phyloP scores from a whole-genome alignment of 2,113 vertebrate species.

The Rhadina sibilatrix region DNA sequence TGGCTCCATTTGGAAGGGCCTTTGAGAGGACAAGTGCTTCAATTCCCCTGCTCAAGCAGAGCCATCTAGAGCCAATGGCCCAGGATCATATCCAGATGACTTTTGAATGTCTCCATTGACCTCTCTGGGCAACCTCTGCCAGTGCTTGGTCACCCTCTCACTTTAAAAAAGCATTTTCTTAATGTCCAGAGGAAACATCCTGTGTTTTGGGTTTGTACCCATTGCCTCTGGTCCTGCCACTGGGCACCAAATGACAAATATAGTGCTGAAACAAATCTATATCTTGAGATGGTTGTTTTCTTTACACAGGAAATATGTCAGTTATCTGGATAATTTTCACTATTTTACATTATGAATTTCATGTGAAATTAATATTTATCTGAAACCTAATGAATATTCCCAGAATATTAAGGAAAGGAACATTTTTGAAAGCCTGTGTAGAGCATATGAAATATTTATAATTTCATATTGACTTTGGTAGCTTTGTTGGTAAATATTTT shows the following conservation, averaged over 20 bases:
- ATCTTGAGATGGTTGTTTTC: neutral
- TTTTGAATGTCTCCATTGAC: neutral
- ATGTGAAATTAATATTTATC: neutral
- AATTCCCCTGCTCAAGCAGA: no score
- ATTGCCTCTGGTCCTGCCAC: neutral
- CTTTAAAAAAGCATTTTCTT: neutral
- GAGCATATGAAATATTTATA: neutral
- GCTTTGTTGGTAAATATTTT: neutral
- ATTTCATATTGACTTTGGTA: neutral
- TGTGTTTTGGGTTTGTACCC: neutral
- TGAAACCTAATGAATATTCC: neutral
- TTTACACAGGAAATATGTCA: neutral
- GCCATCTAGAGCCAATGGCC: neutral
- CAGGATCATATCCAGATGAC: neutral
- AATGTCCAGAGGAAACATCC: neutral
- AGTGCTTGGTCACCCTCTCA: neutral
- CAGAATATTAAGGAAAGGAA: neutral
- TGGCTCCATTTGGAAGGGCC: neutral
- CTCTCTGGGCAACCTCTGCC: neutral
- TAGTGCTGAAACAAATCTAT: neutral
- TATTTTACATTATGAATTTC: neutral
- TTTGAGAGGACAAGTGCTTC: neutral
- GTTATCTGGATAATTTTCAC: neutral
- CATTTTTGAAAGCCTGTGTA: neutral
- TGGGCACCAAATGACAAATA: neutral